phyloP scores from a whole-genome alignment of 1,140 invertebrate genomes.

The Drosophila tristis region DNA sequence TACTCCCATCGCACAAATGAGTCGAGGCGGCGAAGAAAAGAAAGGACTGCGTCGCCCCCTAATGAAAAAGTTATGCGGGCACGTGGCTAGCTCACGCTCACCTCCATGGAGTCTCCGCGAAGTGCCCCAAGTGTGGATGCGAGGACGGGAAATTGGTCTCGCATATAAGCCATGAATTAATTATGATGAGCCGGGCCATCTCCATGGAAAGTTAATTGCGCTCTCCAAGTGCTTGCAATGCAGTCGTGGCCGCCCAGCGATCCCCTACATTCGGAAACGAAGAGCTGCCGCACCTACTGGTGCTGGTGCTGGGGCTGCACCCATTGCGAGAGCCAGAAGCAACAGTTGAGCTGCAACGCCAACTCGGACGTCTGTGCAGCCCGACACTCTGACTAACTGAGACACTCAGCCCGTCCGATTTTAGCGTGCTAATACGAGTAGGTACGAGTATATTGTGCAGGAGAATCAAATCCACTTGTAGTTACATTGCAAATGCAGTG shows the following conservation, averaged over 20 bases:
- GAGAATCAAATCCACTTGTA: no score
- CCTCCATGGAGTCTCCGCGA: no score
- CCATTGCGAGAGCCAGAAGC: not conserved
- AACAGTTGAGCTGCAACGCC: not conserved
- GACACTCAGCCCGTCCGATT: no score
- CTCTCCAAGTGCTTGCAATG: conserved; percentile 53
- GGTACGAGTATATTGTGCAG: no score
- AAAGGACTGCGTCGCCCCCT: conserved; percentile 5
- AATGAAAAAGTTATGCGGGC: conserved; percentile 42
- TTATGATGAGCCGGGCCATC: conserved; percentile 52
- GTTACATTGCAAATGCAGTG: no score
- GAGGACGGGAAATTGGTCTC: no score
- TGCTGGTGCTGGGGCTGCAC: no score
- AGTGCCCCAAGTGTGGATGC: no score
- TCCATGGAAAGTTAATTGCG: conserved; percentile 60
- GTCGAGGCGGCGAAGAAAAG: conserved; percentile 33
- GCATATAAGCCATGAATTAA: conserved; percentile 37
- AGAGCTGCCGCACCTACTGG: not conserved
- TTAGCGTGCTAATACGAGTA: no score
- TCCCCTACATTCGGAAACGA: not conserved
- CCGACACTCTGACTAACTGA: no score
- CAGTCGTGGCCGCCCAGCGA: conserved; percentile 5
- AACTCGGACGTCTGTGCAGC: no score
- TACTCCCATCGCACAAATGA: conserved; percentile 48
- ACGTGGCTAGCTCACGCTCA: conserved; percentile 6